Evolutionary conservation across 1,140 invertebrate species (phyloP), one percentile per base, ranked within the genome.

Genomic region (Bombus sibiricus): DNA sequence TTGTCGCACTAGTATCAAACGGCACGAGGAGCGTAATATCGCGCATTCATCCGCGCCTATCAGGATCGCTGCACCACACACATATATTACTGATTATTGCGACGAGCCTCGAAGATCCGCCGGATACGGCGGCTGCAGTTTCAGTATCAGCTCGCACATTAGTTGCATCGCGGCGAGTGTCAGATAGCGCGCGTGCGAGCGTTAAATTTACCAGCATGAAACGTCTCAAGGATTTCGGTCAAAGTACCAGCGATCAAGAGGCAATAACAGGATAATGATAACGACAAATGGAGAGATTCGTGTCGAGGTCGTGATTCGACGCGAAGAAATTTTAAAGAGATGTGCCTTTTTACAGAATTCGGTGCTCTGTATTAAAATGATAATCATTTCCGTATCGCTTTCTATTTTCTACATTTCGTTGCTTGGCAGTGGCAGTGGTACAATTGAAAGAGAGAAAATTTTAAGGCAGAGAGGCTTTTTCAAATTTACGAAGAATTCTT

Each of bases 171-270:
- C 80, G 80, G 75, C 69, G 57, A 83, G 75, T 85, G 83, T 89
- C 88, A 81, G 87, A 89, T 89, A 82, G 43, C 72, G 32, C 59
- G 78, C 80, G 62, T 22, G 73, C 39, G 13, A 28, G 57, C 75
- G 66, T 89, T 89, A 80, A 89, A 86, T 89, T 57, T 62, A 28
- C 75, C 64, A 34, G 53, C 64, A 25, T 75, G 71, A 47, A 89
- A 68, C 74, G 66, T 85, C 64, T 80, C 81, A 75, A 90, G 86
- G 34, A 79, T 71, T 74, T 71, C 53, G 72, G 47, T 53, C 47
- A 53, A 53, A 59, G 59, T 47, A 37, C 8, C 25, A 28, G 5
- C 39, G 39, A 72, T 37, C 37, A 13, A 15, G 37, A 37, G 1
- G 22, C 34, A 4, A 37, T 25, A 39, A 22, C 34, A 22, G 12